These are phyloP conservation scores for Aegotheles bennettii DNA, from an alignment of 2,113 vertebrate species.

Conservation along the genomic window DNA sequence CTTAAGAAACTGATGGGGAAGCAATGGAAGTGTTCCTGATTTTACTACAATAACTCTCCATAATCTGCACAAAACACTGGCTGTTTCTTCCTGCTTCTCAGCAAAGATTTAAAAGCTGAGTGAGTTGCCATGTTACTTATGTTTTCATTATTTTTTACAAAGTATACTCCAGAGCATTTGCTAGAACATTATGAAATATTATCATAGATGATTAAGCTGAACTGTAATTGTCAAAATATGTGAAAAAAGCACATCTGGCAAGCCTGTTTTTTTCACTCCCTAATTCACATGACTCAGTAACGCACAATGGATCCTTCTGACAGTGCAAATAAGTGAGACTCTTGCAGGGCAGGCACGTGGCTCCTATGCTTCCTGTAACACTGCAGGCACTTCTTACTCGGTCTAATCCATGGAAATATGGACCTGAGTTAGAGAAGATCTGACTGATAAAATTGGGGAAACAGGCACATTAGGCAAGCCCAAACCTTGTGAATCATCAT, in stretches of 20 bases:
- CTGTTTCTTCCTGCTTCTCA: conserved; percentile 1
- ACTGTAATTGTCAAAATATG: conserved; percentile 65
- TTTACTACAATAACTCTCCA: conserved; percentile 9
- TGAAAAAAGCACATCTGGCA: conserved; percentile 63
- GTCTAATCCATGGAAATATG: background rate
- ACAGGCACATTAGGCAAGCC: background rate
- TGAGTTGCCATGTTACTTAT: conserved; percentile 42
- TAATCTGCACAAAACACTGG: background rate
- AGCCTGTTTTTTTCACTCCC: background rate
- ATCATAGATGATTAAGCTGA: conserved; percentile 67
- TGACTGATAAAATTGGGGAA: background rate
- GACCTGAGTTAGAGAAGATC: too few relatives aligned
- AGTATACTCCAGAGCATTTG: conserved; percentile 56
- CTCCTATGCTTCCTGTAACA: background rate
- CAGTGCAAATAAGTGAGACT: background rate
- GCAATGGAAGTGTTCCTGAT: conserved; percentile 22
- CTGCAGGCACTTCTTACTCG: background rate
- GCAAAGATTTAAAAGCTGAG: conserved; percentile 44
- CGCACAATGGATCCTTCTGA: background rate
- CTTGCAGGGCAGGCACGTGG: background rate
- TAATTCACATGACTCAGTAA: conserved; percentile 13
- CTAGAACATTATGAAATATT: conserved; percentile 54
- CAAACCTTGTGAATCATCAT: fast-evolving
- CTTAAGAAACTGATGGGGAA: conserved; percentile 7
- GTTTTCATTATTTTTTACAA: conserved; percentile 56